Base-by-base conservation (phyloP, 2,113 vertebrate genomes). In the Cyanoliseus patagonus region DNA sequence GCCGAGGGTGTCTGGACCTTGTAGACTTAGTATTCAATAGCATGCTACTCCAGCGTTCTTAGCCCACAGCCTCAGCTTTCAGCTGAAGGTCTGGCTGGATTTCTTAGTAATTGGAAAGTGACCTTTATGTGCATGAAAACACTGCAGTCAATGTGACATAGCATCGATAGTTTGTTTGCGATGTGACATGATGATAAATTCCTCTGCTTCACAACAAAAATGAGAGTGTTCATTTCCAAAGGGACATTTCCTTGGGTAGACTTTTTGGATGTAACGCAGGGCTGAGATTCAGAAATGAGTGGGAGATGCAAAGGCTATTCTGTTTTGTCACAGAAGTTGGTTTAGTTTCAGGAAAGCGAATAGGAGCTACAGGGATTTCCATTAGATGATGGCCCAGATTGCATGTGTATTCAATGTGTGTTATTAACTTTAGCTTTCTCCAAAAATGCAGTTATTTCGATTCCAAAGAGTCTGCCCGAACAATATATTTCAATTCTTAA, bases 401-500 rank as follows among this genome's bases (percentile, higher is more conserved):
- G 66, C 86, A 89, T 91, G 83, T 93, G 92, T 46, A 95, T 91
- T 88, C 92, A 96, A 86, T 66, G 77, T 86, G 68, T 82, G 80
- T 92, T 94, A 93, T 94, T 96, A 95, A 94, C 83, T 94, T 92
- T 3, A 85, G 77, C 83, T 73, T 95, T 87, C 92, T 91, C 67
- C 61, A 78, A 92, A 95, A 91, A 91, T 15, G 62, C 46, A 79
- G 66, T 76, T 91, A 94, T 92, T 96, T 87, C 91, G 39, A 83
- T 91, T 96, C 91, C 94, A 96, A 94, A 85, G 86, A 84, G 35
- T 39, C 55, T 15, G 28, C 37, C 86, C 46, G 81, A 95, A 96
- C 86, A 87, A 84, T 94, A 70, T 69, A 88, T 92, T 94, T 93
- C 88, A 72, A 85, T 89, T 92, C 91, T 92, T 94, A 96, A 95